A percentile compares a stretch with the other conserved stretches of the same genome.
Conservation (phyloP, 2,797 vertebrate genomes). For the Lates japonicus region DNA sequence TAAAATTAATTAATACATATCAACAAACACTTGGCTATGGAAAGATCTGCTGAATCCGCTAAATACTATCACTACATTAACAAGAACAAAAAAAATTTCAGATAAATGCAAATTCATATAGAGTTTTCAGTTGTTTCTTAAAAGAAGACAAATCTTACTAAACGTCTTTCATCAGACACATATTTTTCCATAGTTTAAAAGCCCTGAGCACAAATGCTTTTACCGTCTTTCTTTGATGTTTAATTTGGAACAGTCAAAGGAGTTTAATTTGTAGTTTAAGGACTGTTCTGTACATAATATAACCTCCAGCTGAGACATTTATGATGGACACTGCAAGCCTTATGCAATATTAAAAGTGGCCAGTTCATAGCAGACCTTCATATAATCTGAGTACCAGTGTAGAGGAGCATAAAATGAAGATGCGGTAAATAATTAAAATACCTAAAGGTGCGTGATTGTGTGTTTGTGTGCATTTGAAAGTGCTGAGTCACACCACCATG, state of each 20-base stretch:
- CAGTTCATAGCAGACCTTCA: conserved; percentile 28
- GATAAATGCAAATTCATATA: background rate
- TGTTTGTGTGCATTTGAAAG: conserved; percentile 22
- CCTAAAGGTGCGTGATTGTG: conserved; percentile 12
- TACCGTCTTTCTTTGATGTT: conserved; percentile 40
- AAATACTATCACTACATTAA: background rate
- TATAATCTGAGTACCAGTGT: conserved; percentile 29
- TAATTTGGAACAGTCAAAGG: conserved; percentile 37
- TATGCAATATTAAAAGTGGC: conserved; percentile 44
- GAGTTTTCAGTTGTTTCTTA: background rate
- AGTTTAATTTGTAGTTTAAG: conserved; percentile 55
- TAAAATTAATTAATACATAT: background rate
- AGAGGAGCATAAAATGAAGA: conserved; percentile 39
- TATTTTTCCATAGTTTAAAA: conserved; percentile 8
- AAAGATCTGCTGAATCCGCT: conserved; percentile 1
- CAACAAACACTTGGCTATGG: too few relatives aligned
- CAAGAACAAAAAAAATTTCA: background rate
- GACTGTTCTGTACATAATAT: conserved; percentile 27
- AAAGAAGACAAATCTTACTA: conserved; percentile 10
- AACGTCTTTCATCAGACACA: background rate
- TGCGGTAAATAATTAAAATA: conserved; percentile 53
- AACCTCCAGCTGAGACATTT: conserved; percentile 30
- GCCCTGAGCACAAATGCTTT: conserved; percentile 21
- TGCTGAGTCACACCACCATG: conserved; percentile 33
- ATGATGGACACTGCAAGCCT: conserved; percentile 24